phyloP scores from a whole-genome alignment of 2,888 invertebrate genomes.

The Mesopsocus fuscifrons region DNA sequence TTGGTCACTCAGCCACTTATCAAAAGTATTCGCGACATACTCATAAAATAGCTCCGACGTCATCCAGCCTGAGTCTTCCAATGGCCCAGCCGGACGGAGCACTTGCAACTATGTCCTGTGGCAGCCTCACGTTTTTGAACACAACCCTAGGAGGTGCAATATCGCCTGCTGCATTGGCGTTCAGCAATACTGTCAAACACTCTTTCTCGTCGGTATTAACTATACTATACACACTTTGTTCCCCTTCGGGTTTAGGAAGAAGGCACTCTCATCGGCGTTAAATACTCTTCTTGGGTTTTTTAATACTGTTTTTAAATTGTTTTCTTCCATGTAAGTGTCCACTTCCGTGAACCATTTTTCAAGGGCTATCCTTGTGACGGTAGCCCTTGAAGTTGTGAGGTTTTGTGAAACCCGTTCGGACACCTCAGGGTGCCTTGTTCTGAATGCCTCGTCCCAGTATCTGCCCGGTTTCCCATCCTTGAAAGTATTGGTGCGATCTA shows the following conservation, averaged over 20 bases:
- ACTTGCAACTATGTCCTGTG: neutral
- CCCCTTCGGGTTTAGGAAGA: constrained; percentile 16
- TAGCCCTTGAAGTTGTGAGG: no score
- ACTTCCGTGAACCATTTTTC: constrained; percentile 14
- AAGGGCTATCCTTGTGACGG: no score
- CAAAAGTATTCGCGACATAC: no score
- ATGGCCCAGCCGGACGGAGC: neutral
- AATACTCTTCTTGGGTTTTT: constrained; percentile 15
- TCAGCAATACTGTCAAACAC: constrained; percentile 11
- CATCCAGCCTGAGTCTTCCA: no score
- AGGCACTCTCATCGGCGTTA: constrained; percentile 16
- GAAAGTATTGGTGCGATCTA: no score
- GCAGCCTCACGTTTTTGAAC: neutral
- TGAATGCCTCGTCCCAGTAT: no score
- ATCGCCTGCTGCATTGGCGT: neutral
- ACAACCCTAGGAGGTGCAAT: neutral
- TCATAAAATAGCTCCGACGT: no score
- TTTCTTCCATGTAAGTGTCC: constrained; percentile 14
- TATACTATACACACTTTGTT: constrained; percentile 11
- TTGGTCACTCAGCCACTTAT: no score
- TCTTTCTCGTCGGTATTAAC: constrained; percentile 11
- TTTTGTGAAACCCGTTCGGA: no score
- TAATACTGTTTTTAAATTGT: constrained; percentile 12
- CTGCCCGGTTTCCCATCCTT: no score
- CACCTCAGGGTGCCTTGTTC: no score